Conservation (phyloP, 2,888 invertebrate genomes). For the Anodontia alba region DNA sequence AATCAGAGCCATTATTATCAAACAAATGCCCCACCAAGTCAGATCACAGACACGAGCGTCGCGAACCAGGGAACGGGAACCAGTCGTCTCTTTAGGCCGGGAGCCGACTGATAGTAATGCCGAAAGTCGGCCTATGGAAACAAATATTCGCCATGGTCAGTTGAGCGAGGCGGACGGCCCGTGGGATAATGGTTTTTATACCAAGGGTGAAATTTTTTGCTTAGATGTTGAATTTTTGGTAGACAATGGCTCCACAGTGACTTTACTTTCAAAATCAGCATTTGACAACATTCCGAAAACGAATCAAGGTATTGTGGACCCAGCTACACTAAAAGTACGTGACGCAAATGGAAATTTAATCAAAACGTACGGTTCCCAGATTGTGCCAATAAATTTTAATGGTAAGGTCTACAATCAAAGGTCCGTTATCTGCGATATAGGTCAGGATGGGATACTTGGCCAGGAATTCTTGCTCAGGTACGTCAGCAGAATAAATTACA, state of each 20-base stretch:
- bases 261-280: neutral
- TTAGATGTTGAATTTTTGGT: conserved; percentile 11
- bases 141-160: neutral
- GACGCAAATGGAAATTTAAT: neutral
- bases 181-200: conserved; percentile 32
- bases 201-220: neutral
- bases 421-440: neutral
- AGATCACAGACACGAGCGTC: neutral
- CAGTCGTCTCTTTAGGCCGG: conserved; percentile 1
- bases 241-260: conserved; percentile 26
- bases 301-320: neutral
- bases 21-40: neutral
- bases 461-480: conserved; percentile 1
- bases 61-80: neutral
- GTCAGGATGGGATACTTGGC: neutral
- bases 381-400: neutral
- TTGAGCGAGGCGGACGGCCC: too few species aligned
- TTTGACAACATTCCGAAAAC: neutral
- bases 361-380: neutral
- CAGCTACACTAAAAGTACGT: neutral
- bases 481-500: neutral
- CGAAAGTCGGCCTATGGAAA: neutral
- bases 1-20: neutral
- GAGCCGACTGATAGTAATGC: neutral
- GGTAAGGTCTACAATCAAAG: neutral